Conservation (phyloP, 1,140 invertebrate genomes). For the Gerris buenoi region DNA sequence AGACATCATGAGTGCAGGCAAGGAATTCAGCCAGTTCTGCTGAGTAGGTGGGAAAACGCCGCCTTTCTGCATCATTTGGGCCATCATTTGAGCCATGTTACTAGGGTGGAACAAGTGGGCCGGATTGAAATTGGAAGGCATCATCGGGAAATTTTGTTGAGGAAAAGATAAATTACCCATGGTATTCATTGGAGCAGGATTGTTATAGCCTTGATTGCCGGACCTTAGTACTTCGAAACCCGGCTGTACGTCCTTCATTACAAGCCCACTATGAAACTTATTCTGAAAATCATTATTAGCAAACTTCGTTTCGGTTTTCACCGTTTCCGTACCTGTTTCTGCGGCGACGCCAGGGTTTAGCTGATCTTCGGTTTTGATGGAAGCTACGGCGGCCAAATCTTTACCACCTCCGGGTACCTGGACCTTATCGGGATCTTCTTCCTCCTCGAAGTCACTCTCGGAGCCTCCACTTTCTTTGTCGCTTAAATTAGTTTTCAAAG, state of each 20-base stretch:
- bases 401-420: conserved; percentile 74
- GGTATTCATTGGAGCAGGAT: conserved; percentile 16
- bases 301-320: not conserved
- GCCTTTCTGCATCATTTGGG: conserved; percentile 11
- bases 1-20: conserved; percentile 33
- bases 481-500: conserved; percentile 17
- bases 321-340: not conserved
- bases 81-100: conserved; percentile 9
- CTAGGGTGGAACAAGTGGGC: conserved; percentile 48
- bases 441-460: conserved; percentile 57
- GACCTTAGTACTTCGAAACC: conserved; percentile 32
- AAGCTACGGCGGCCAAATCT: conserved; percentile 55
- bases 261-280: conserved; percentile 33
- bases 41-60: conserved; percentile 8
- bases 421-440: conserved; percentile 78
- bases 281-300: not conserved
- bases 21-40: conserved; percentile 18
- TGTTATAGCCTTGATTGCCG: conserved; percentile 16
- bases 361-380: conserved; percentile 33
- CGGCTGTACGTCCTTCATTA: conserved; percentile 34
- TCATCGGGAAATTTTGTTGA: conserved; percentile 14
- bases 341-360: not conserved
- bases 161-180: conserved; percentile 18
- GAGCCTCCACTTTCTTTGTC: conserved; percentile 46
- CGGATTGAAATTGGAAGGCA: conserved; percentile 33